Percentiles rank a stretch among this genome's conserved stretches.
phyloP scores from a whole-genome alignment of 2,797 vertebrate genomes.

The Odontamblyopus rebecca region DNA sequence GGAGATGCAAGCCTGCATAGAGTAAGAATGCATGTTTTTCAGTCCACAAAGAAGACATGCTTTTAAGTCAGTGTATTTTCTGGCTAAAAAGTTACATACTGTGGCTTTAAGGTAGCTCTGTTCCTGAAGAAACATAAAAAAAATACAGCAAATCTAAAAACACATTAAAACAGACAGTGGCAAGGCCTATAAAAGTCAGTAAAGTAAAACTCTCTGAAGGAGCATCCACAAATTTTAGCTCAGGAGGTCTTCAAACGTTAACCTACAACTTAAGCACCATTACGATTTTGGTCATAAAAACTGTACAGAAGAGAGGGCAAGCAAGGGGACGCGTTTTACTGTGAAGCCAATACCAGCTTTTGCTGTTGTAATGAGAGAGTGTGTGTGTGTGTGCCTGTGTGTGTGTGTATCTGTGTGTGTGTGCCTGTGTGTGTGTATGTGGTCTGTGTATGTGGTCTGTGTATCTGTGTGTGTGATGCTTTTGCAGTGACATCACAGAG shows the following conservation, averaged over 20 bases:
- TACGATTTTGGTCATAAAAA: conserved; percentile 50
- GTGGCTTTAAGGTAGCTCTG: no score
- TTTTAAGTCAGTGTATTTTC: no score
- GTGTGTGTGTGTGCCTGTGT: not conserved
- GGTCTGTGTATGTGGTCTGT: not conserved
- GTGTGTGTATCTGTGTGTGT: conserved; percentile 19
- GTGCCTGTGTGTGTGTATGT: conserved; percentile 16
- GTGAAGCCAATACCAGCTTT: conserved; percentile 52
- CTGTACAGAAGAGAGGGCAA: conserved; percentile 22
- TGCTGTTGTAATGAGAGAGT: conserved; percentile 21
- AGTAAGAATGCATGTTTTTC: no score
- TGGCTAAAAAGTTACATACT: no score
- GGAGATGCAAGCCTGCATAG: no score
- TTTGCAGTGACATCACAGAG: no score
- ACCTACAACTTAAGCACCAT: conserved; percentile 47
- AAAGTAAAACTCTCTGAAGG: conserved; percentile 15
- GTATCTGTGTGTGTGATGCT: conserved; percentile 9
- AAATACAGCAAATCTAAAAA: not conserved
- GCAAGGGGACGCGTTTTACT: conserved; percentile 55
- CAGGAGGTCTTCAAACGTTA: conserved; percentile 21
- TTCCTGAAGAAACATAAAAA: not conserved
- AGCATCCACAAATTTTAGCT: conserved; percentile 10
- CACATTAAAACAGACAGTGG: conserved; percentile 20
- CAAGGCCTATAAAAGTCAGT: conserved; percentile 24
- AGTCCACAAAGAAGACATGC: no score